Conservation (phyloP, 2,113 vertebrate species). For the Amphiprion percula region DNA sequence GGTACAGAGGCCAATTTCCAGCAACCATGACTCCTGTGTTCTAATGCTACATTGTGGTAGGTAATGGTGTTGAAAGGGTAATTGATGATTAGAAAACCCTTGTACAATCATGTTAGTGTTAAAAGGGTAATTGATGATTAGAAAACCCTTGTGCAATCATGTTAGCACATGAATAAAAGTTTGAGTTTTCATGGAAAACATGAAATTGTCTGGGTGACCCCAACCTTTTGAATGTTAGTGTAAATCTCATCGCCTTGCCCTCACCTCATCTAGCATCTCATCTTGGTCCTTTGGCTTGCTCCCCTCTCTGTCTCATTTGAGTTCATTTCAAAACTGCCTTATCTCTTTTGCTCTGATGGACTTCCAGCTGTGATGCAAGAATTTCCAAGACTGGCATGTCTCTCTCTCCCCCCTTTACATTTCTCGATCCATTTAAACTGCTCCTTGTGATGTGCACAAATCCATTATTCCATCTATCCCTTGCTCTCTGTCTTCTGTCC, state of each 20-base stretch:
- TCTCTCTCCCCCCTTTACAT: constrained; percentile 36
- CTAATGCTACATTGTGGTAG: too few relatives aligned
- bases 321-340: constrained; percentile 52
- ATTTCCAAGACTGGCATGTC: constrained; percentile 46
- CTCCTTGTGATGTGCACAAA: constrained; percentile 55
- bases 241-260: constrained; percentile 41
- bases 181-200: too few relatives aligned
- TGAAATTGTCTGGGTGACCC: too few relatives aligned
- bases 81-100: too few relatives aligned
- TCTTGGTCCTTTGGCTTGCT: constrained; percentile 17
- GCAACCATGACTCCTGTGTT: too few relatives aligned
- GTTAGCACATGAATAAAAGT: too few relatives aligned
- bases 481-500: constrained; percentile 36
- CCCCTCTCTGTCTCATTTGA: constrained; percentile 29
- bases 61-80: too few relatives aligned
- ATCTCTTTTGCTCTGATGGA: constrained; percentile 55
- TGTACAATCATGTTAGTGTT: too few relatives aligned
- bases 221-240: too few relatives aligned
- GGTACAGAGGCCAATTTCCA: too few relatives aligned
- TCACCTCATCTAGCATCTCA: constrained; percentile 41
- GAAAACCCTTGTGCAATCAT: too few relatives aligned
- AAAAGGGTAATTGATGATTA: too few relatives aligned
- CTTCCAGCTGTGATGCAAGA: constrained; percentile 70
- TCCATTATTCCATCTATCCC: constrained; percentile 69
- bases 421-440: constrained; percentile 44